Percentiles rank a stretch among this genome's conserved stretches.
phyloP scores from a whole-genome alignment of 2,888 invertebrate genomes.

The Helicoverpa assulta region DNA sequence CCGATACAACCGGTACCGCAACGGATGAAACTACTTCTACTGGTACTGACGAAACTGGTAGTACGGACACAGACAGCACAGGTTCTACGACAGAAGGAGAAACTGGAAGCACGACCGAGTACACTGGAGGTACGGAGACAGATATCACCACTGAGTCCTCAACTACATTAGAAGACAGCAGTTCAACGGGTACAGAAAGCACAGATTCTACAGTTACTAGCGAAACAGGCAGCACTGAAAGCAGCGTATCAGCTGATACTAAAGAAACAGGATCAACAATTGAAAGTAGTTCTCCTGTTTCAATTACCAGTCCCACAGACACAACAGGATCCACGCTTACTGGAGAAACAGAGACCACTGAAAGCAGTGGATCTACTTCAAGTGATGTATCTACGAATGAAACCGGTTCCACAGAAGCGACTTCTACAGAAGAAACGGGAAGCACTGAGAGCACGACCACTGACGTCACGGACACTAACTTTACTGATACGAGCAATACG shows the following conservation, averaged over 20 bases:
- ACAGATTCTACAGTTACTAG: conserved; percentile 47
- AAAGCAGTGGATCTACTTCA: no score
- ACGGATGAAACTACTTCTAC: conserved; percentile 11
- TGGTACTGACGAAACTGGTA: neutral
- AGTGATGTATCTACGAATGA: conserved; percentile 23
- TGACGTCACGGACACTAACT: conserved; percentile 13
- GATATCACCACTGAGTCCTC: neutral
- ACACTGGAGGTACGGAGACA: conserved; percentile 10
- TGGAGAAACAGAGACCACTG: neutral
- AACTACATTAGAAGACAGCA: neutral
- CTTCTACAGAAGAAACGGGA: conserved; percentile 27
- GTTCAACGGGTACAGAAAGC: conserved; percentile 10
- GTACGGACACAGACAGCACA: conserved; percentile 22
- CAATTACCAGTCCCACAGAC: conserved; percentile 4
- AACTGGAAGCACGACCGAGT: neutral
- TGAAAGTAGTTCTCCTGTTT: neutral
- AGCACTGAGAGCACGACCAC: conserved; percentile 36
- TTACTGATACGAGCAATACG: neutral
- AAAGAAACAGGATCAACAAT: conserved; percentile 27
- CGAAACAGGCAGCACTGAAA: conserved; percentile 23
- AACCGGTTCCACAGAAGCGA: conserved; percentile 10
- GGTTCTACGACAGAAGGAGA: conserved; percentile 1
- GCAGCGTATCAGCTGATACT: conserved; percentile 19
- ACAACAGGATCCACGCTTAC: neutral
- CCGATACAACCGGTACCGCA: neutral